Conservation (phyloP, 2,888 invertebrate species). For the Nysson spinosus region DNA sequence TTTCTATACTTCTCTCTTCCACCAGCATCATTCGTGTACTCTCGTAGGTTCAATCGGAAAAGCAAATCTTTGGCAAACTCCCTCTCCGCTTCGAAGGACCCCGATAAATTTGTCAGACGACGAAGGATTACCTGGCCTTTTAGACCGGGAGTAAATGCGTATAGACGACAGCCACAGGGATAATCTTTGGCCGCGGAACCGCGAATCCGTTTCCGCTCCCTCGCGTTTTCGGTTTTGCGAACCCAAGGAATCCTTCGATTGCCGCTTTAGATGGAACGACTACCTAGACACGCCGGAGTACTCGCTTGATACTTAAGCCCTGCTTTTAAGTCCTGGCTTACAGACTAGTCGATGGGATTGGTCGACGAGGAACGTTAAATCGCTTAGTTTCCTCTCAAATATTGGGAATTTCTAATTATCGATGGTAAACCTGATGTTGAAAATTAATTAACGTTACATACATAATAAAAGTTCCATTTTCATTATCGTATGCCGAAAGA, state of each 20-base stretch:
- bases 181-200: conserved; percentile 61
- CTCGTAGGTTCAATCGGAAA: conserved; percentile 73
- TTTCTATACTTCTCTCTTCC: conserved; percentile 8
- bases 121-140: conserved; percentile 62
- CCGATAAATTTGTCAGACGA: conserved; percentile 66
- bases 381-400: background rate
- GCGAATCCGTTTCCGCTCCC: conserved; percentile 50
- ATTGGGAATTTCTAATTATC: background rate
- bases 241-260: conserved; percentile 24
- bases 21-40: conserved; percentile 26
- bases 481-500: no score
- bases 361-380: conserved; percentile 4
- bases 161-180: conserved; percentile 49
- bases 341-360: conserved; percentile 24
- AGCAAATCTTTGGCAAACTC: conserved; percentile 74
- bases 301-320: conserved; percentile 13
- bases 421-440: no score
- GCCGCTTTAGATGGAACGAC: conserved; percentile 21
- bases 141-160: conserved; percentile 50
- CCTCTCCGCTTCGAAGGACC: conserved; percentile 53
- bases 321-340: conserved; percentile 24
- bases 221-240: conserved; percentile 32
- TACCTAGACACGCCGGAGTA: conserved; percentile 1
- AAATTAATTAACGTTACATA: no score
- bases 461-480: no score